Evolutionary conservation across 2,797 vertebrate species (phyloP).

Genomic region (Parotocinclus haroldoi): DNA sequence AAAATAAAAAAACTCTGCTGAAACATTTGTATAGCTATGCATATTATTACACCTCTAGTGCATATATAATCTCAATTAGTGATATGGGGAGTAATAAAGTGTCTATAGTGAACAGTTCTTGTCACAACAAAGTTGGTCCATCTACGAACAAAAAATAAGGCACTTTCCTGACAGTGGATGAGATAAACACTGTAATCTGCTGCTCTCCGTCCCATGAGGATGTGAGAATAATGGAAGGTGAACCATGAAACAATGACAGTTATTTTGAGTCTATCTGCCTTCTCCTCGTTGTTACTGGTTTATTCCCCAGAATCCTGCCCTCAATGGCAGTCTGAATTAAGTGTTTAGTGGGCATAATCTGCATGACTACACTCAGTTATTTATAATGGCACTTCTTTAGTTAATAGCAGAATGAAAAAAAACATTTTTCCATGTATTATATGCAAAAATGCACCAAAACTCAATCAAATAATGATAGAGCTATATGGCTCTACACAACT

Average conservation of each 20-base stretch:
- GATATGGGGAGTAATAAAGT: background rate
- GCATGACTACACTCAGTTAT: background rate
- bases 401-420: background rate
- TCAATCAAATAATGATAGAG: no score
- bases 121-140: conserved; percentile 55
- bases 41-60: no score
- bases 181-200: conserved; percentile 54
- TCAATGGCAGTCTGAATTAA: conserved; percentile 1
- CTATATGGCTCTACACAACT: no score
- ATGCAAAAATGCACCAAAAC: background rate
- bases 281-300: background rate
- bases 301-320: background rate
- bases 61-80: no score
- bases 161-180: conserved; percentile 56
- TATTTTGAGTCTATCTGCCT: conserved; percentile 12
- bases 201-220: conserved; percentile 50
- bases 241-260: conserved; percentile 50
- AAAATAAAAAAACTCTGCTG: no score
- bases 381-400: background rate
- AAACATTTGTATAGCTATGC: no score
- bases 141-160: conserved; percentile 62
- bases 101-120: conserved; percentile 45
- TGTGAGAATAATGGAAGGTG: conserved; percentile 46
- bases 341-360: background rate
- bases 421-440: background rate